These are phyloP conservation scores for Augochlora pura DNA, from an alignment of 1,140 invertebrate genomes.

Conservation along the genomic window DNA sequence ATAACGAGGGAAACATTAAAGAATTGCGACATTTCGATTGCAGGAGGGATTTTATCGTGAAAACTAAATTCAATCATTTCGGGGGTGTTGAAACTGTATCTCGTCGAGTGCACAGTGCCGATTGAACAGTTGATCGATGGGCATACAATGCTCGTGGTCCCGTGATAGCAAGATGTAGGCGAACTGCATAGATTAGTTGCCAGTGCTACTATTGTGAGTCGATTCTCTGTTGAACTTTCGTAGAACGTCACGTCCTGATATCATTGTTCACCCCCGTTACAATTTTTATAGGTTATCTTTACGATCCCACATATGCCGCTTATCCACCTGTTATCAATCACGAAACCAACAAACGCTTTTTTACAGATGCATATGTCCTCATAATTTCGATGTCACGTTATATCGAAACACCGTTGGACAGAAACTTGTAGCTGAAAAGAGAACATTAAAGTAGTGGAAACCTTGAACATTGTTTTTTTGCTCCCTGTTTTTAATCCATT, in stretches of 20 bases:
- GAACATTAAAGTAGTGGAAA: constrained; percentile 40
- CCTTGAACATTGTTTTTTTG: constrained; percentile 47
- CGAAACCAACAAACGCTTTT: constrained; percentile 1
- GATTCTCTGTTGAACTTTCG: constrained; percentile 3
- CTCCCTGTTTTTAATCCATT: constrained; percentile 6
- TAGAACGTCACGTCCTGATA: not conserved
- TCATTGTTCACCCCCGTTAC: not conserved
- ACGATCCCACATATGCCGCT: constrained; percentile 13
- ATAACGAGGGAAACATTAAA: constrained; percentile 46
- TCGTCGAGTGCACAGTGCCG: not conserved
- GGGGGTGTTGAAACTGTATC: not conserved
- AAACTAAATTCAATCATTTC: not conserved
- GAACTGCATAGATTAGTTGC: constrained; percentile 12
- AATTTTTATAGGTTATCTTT: constrained; percentile 47
- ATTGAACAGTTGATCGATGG: not conserved
- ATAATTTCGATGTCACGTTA: not conserved
- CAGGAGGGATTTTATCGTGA: no score
- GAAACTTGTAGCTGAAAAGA: constrained; percentile 12
- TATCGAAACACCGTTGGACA: not conserved
- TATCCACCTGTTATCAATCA: constrained; percentile 47
- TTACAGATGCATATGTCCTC: not conserved
- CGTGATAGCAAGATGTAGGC: constrained; percentile 40
- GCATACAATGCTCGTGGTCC: not conserved
- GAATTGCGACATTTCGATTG: not conserved
- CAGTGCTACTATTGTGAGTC: constrained; percentile 30